A percentile compares a stretch with the other conserved stretches of the same genome.
Conservation (phyloP, 2,888 invertebrate species). For the Leptinotarsa peninsularis region DNA sequence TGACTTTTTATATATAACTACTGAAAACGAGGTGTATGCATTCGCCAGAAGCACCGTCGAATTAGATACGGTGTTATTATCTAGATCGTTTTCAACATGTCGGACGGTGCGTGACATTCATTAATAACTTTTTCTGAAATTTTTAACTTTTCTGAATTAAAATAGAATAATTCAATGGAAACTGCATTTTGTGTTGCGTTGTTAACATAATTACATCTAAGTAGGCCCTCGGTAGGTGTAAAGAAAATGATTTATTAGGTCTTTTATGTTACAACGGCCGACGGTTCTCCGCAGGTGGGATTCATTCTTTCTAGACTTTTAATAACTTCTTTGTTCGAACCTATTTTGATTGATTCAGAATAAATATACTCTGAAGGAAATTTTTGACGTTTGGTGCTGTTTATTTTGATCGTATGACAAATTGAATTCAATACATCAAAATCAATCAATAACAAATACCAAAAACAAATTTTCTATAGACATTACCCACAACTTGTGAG, state of each 20-base stretch:
- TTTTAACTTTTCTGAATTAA: slow-evolving; percentile 40
- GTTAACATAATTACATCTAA: slow-evolving; percentile 44
- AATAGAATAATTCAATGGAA: slow-evolving; percentile 43
- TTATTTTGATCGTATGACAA: neutral
- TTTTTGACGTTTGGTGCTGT: neutral
- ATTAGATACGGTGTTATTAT: slow-evolving; percentile 38
- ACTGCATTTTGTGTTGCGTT: slow-evolving; percentile 37
- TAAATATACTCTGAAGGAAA: slow-evolving; percentile 29
- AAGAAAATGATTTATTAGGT: slow-evolving; percentile 47
- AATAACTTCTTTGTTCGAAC: slow-evolving; percentile 42
- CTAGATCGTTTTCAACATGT: slow-evolving; percentile 43
- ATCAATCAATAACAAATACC: too few relatives aligned
- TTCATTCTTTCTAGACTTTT: slow-evolving; percentile 35
- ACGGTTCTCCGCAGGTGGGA: slow-evolving; percentile 44
- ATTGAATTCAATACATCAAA: too few relatives aligned
- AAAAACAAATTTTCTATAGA: too few relatives aligned
- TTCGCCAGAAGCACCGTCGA: slow-evolving; percentile 16
- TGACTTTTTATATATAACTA: neutral
- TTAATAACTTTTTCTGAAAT: slow-evolving; percentile 43
- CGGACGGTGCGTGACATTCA: slow-evolving; percentile 36
- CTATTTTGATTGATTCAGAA: slow-evolving; percentile 42
- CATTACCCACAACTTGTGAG: too few relatives aligned
- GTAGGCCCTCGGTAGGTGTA: slow-evolving; percentile 44
- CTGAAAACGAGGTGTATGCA: neutral
- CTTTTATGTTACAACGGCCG: slow-evolving; percentile 40